phyloP scores from a whole-genome alignment of 2,888 invertebrate genomes.

The Papilio demoleus region DNA sequence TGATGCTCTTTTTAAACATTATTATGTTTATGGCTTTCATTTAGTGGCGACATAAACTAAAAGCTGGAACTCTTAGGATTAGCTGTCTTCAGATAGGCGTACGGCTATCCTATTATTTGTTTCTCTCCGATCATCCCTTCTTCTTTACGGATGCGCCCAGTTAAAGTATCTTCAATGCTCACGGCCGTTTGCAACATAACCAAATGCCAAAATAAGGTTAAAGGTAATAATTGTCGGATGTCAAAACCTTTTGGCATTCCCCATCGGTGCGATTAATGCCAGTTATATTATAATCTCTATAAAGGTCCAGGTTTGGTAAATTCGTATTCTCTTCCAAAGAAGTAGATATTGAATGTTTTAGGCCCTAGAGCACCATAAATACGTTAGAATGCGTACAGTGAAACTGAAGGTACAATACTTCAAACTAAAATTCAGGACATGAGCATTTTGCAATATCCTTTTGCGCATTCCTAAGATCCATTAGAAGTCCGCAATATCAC shows the following conservation, averaged over 20 bases:
- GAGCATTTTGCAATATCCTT: not conserved
- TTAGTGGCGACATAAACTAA: not conserved
- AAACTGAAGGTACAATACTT: too few relatives aligned
- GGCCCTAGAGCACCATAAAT: too few relatives aligned
- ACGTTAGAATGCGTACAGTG: too few relatives aligned
- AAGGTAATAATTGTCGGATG: constrained; percentile 75
- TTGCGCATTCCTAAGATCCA: not conserved
- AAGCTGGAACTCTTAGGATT: not conserved
- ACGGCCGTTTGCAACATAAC: constrained; percentile 76
- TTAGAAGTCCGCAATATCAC: not conserved
- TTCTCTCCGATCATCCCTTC: not conserved
- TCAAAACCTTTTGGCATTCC: constrained; percentile 61
- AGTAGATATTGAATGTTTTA: too few relatives aligned
- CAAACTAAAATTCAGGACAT: too few relatives aligned
- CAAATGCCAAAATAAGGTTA: constrained; percentile 83
- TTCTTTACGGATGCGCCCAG: constrained; percentile 41
- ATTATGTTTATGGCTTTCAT: too few relatives aligned
- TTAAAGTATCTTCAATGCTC: constrained; percentile 59
- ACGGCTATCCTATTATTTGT: not conserved
- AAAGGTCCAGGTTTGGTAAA: constrained; percentile 50
- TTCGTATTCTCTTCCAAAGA: constrained; percentile 44
- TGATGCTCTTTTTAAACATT: too few relatives aligned
- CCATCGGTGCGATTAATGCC: constrained; percentile 69
- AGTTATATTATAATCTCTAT: constrained; percentile 50
- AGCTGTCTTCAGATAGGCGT: not conserved